Conservation (phyloP, 2,888 invertebrate species). For the Lasioglossum villosulum region DNA sequence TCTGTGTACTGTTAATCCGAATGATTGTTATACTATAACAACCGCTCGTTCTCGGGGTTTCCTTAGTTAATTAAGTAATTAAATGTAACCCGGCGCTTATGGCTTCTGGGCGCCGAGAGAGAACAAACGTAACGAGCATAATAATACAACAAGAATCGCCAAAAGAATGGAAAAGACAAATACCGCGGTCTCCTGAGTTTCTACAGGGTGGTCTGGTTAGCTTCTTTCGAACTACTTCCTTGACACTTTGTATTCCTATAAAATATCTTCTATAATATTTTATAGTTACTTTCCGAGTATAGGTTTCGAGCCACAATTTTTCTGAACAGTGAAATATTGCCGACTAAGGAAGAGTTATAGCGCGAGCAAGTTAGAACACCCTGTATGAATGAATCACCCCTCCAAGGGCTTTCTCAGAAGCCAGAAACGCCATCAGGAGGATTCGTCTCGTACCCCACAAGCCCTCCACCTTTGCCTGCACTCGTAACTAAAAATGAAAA, state of each 20-base stretch:
- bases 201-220: neutral
- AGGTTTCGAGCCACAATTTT: neutral
- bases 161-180: conserved; percentile 27
- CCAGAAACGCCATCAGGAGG: conserved; percentile 71
- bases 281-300: neutral
- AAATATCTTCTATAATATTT: conserved; percentile 6
- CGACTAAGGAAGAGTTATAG: neutral
- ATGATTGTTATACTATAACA: conserved; percentile 50
- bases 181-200: conserved; percentile 11
- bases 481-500: conserved; percentile 47
- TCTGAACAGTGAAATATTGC: neutral
- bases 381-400: conserved; percentile 12
- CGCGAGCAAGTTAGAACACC: neutral
- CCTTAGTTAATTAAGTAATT: conserved; percentile 59
- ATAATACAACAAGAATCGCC: neutral
- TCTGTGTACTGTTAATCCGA: conserved; percentile 44
- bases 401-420: conserved; percentile 69
- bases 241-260: neutral
- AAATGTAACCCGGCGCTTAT: conserved; percentile 67
- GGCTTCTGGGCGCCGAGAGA: conserved; percentile 62
- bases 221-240: neutral
- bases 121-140: neutral
- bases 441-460: conserved; percentile 53
- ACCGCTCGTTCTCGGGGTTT: conserved; percentile 65
- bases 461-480: conserved; percentile 69